phyloP scores from a whole-genome alignment of 1,140 invertebrate genomes.

The Apis dorsata region DNA sequence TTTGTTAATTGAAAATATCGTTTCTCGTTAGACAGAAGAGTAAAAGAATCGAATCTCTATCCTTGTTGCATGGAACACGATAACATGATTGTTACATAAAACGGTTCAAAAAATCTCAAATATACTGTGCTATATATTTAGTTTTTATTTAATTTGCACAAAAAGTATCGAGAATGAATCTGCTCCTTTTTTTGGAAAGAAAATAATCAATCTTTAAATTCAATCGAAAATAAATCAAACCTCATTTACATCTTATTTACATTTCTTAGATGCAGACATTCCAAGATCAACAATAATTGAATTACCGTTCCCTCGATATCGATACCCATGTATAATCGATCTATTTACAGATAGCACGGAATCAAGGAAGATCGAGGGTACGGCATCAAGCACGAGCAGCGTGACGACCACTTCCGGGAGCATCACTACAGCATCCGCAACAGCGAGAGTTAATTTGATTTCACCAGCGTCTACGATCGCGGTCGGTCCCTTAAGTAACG shows the following conservation, averaged over 20 bases:
- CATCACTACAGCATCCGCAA: background rate
- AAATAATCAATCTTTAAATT: background rate
- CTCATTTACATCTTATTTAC: background rate
- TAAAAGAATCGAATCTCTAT: no score
- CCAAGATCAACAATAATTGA: background rate
- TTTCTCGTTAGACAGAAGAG: no score
- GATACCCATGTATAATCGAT: background rate
- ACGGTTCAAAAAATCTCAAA: no score
- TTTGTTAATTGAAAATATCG: no score
- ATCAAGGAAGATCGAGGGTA: background rate
- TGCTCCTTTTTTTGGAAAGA: no score
- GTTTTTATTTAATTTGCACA: no score
- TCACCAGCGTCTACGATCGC: slow-evolving; percentile 10
- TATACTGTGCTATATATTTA: no score
- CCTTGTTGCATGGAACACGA: no score
- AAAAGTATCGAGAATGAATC: no score
- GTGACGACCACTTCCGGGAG: slow-evolving; percentile 1
- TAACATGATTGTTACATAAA: no score
- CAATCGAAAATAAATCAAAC: background rate
- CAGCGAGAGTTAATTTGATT: slow-evolving; percentile 34
- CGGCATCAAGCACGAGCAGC: slow-evolving; percentile 1
- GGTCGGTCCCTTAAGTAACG: slow-evolving; percentile 20
- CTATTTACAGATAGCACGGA: slow-evolving; percentile 23
- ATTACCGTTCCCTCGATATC: background rate
- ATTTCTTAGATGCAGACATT: no score